Evolutionary conservation across 2,888 invertebrate species (phyloP).

Genomic region (Stenchaetothrips biformis): DNA sequence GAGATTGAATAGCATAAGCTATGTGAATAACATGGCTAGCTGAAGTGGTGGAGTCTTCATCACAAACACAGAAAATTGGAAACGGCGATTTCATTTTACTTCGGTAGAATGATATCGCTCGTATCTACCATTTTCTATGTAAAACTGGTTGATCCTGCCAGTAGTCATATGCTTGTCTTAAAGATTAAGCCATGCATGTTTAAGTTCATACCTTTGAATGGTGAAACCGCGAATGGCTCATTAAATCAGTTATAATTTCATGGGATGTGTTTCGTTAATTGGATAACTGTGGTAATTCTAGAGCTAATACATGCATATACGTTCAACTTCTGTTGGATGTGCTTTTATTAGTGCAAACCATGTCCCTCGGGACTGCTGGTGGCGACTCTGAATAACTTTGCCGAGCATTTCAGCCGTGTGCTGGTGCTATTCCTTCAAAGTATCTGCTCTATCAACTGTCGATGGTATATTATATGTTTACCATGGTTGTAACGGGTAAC

Average conservation of each 20-base stretch:
- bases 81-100: too few species aligned
- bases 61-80: too few species aligned
- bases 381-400: constrained; percentile 51
- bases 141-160: constrained; percentile 57
- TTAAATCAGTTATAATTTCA: constrained; percentile 57
- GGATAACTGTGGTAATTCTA: constrained; percentile 63
- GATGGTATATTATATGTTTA: too few species aligned
- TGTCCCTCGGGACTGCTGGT: constrained; percentile 47
- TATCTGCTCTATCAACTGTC: too few species aligned
- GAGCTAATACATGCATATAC: constrained; percentile 61
- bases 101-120: too few species aligned
- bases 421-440: constrained; percentile 59
- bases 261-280: constrained; percentile 51
- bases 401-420: constrained; percentile 47
- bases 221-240: constrained; percentile 58
- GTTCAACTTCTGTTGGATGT: constrained; percentile 49
- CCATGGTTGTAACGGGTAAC: too few species aligned
- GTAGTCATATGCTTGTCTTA: constrained; percentile 62
- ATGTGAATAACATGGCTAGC: too few species aligned
- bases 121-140: too few species aligned
- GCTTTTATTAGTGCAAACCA: constrained; percentile 56
- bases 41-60: too few species aligned
- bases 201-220: constrained; percentile 57
- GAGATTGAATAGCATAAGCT: too few species aligned
- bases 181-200: too few species aligned